These are phyloP conservation scores for Teleogryllus occipitalis DNA, from an alignment of 1,140 invertebrate species.

Conservation along the genomic window DNA sequence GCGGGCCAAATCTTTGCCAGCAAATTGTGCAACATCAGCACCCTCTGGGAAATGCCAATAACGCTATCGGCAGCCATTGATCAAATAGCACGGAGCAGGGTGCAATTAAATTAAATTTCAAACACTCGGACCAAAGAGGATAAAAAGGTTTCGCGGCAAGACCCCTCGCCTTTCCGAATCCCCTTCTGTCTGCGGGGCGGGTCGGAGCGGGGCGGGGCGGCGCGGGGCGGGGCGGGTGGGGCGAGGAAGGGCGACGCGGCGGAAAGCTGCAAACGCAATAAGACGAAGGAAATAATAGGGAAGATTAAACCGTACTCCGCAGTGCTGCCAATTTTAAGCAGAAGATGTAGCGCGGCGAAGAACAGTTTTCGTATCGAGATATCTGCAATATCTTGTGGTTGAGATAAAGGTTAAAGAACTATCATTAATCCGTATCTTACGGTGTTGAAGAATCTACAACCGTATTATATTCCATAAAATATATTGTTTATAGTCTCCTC, in stretches of 20 bases:
- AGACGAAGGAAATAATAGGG: not conserved
- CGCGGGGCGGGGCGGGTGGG: too few relatives aligned
- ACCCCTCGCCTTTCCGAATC: not conserved
- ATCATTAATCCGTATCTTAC: too few relatives aligned
- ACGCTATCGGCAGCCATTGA: not conserved
- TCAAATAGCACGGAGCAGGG: not conserved
- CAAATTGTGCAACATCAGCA: conserved; percentile 1
- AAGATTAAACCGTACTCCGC: not conserved
- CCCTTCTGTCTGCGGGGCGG: too few relatives aligned
- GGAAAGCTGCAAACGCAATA: not conserved
- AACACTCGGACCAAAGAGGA: not conserved
- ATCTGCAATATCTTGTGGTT: too few relatives aligned
- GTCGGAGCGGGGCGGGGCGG: too few relatives aligned
- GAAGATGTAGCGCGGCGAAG: too few relatives aligned
- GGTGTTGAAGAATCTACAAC: too few relatives aligned
- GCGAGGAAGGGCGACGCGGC: not conserved
- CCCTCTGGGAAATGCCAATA: not conserved
- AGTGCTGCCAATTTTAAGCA: too few relatives aligned
- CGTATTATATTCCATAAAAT: too few relatives aligned
- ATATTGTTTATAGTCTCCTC: too few relatives aligned
- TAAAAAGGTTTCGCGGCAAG: not conserved
- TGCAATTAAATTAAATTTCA: conserved; percentile 2
- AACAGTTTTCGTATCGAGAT: too few relatives aligned
- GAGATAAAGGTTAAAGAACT: too few relatives aligned
- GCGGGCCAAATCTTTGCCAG: not conserved